A percentile compares a stretch with the other conserved stretches of the same genome.
Conservation (phyloP, 2,797 vertebrate genomes). For the Coluber constrictor region DNA sequence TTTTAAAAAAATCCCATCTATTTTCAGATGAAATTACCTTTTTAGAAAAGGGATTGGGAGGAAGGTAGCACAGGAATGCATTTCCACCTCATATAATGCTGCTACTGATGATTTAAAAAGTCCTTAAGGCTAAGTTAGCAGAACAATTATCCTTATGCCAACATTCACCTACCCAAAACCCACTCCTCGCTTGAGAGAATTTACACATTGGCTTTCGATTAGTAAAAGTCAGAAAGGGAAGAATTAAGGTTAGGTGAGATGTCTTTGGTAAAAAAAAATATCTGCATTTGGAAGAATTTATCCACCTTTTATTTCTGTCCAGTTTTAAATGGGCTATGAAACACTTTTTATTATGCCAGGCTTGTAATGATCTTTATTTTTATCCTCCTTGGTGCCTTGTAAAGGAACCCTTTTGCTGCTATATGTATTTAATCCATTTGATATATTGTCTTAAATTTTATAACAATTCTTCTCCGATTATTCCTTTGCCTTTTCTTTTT, state of each 20-base stretch:
- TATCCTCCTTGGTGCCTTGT: background rate
- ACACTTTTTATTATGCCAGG: background rate
- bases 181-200: background rate
- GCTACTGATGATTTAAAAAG: background rate
- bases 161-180: background rate
- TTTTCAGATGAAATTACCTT: background rate
- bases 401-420: background rate
- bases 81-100: background rate
- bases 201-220: background rate
- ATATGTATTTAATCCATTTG: background rate
- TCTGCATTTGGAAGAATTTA: background rate
- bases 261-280: background rate
- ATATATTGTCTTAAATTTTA: background rate
- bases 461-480: background rate
- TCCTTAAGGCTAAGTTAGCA: background rate
- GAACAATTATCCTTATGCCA: background rate
- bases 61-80: background rate
- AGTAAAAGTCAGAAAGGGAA: background rate
- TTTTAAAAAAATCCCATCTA: background rate
- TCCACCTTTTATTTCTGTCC: background rate
- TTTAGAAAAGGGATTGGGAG: background rate
- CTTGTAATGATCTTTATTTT: background rate
- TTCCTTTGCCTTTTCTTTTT: background rate
- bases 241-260: background rate
- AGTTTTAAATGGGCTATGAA: background rate